These are phyloP conservation scores for Cyanistes caeruleus DNA, from an alignment of 2,113 vertebrate genomes.

Conservation along the genomic window DNA sequence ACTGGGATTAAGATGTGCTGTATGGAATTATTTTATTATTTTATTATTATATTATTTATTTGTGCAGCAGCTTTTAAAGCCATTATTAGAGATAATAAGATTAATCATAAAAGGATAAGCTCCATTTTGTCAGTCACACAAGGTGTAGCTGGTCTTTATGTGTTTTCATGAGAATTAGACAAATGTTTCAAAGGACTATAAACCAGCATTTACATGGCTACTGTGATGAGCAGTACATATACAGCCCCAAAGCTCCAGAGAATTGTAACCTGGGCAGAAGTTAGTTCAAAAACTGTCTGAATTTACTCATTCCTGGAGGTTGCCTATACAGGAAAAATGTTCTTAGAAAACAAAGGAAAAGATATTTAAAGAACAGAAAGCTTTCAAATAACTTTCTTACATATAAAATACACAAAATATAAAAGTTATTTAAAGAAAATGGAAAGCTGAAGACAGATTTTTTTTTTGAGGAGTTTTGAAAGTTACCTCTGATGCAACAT, in stretches of 20 bases:
- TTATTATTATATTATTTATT: neutral
- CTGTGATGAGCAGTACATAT: neutral
- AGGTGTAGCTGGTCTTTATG: neutral
- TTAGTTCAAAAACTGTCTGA: neutral
- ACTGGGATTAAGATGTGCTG: neutral
- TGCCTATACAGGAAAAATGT: neutral
- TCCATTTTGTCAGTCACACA: neutral
- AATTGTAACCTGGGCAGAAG: neutral
- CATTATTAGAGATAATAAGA: neutral
- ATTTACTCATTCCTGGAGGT: neutral
- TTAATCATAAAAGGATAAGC: slow-evolving; percentile 11
- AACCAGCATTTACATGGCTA: neutral
- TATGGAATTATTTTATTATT: neutral
- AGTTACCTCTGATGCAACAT: neutral
- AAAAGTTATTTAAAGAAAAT: neutral
- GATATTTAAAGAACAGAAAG: neutral
- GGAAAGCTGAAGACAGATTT: neutral
- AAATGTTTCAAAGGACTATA: neutral
- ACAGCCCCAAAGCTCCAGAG: neutral
- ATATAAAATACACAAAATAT: neutral
- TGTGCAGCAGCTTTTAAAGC: neutral
- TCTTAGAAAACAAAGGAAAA: neutral
- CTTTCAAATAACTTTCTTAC: neutral
- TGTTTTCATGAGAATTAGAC: neutral
- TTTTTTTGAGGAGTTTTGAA: neutral